These are phyloP conservation scores for Paracyprichromis sp. DNA, from an alignment of 2,113 vertebrate species.

Conservation along the genomic window DNA sequence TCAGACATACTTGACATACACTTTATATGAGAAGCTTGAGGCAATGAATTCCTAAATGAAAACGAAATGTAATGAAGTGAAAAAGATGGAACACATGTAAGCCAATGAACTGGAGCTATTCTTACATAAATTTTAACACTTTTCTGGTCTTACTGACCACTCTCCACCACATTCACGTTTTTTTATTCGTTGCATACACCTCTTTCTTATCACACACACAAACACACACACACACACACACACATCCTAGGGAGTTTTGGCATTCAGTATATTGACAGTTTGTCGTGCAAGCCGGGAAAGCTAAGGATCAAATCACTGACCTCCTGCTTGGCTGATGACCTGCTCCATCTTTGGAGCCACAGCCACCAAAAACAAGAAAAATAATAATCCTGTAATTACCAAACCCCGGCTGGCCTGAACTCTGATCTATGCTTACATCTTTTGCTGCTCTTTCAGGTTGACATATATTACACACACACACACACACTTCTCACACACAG, in stretches of 20 bases:
- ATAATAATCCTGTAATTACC: neutral
- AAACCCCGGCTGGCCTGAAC: neutral
- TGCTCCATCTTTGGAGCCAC: neutral
- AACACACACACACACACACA: neutral
- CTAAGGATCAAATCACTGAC: neutral
- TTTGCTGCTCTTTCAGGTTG: neutral
- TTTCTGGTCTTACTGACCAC: neutral
- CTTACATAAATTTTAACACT: neutral
- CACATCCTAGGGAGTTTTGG: neutral
- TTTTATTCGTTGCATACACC: neutral
- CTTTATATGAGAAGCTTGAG: neutral
- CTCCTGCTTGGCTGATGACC: neutral
- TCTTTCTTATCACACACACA: neutral
- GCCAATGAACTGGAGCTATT: neutral
- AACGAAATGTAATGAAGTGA: neutral
- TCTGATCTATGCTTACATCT: neutral
- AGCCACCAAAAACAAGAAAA: neutral
- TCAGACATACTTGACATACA: neutral
- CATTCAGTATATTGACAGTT: neutral
- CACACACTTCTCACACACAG: neutral
- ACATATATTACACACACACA: neutral
- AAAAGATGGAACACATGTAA: neutral
- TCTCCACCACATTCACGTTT: neutral
- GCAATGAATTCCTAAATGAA: neutral
- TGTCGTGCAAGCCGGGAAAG: neutral